A percentile compares a stretch with the other conserved stretches of the same genome.
Evolutionary conservation across 2,888 invertebrate genomes (phyloP).

Genomic region (Pseudococcus viburni): DNA sequence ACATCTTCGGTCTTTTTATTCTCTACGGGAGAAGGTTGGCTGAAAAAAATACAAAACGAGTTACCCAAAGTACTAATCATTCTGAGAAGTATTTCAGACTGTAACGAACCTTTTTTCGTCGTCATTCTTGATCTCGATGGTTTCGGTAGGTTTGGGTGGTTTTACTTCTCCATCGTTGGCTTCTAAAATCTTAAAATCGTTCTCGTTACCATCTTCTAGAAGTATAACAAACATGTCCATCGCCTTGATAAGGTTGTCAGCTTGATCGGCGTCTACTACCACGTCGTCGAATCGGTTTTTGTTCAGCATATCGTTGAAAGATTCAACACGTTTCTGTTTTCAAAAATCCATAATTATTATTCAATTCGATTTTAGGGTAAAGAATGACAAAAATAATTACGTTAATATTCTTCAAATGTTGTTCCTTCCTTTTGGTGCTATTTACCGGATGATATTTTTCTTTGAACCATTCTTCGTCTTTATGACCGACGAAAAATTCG

Average conservation of each 20-base stretch:
- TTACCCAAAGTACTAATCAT: not conserved
- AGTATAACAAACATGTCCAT: constrained; percentile 97
- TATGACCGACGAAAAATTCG: constrained; percentile 98
- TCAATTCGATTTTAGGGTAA: not conserved
- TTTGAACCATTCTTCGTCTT: constrained; percentile 99
- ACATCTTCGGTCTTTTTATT: constrained; percentile 49
- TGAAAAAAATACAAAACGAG: not conserved
- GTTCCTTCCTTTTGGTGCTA: constrained; percentile 89
- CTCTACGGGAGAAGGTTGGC: constrained; percentile 46
- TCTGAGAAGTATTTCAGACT: not conserved
- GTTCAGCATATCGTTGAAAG: constrained; percentile 88
- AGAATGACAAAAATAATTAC: constrained; percentile 72
- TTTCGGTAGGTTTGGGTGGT: constrained; percentile 27
- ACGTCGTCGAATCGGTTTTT: constrained; percentile 82
- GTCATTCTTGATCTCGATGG: constrained; percentile 51
- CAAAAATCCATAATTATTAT: constrained; percentile 67
- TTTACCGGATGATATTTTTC: constrained; percentile 99
- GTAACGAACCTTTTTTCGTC: constrained; percentile 52
- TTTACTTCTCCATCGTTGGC: constrained; percentile 29
- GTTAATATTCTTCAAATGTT: constrained; percentile 85
- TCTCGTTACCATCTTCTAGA: constrained; percentile 92
- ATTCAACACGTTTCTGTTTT: constrained; percentile 85
- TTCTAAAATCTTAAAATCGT: constrained; percentile 90
- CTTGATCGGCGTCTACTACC: constrained; percentile 87
- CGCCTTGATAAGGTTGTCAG: constrained; percentile 85